phyloP scores from a whole-genome alignment of 2,113 vertebrate genomes.

The Motacilla tschutschensis region DNA sequence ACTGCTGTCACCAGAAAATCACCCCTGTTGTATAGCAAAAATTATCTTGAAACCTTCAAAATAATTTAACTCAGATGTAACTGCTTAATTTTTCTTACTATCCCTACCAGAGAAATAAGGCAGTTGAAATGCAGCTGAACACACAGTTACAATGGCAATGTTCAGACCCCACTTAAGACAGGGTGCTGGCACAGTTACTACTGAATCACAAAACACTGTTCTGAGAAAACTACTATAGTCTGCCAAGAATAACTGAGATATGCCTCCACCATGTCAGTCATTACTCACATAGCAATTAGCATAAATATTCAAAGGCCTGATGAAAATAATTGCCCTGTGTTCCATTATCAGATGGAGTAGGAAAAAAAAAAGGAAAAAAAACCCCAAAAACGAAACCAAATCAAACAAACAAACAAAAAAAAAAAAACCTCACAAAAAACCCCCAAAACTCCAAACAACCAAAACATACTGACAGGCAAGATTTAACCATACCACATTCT shows the following conservation, averaged over 20 bases:
- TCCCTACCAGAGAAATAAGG: background rate
- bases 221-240: background rate
- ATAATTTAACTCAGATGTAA: background rate
- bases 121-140: background rate
- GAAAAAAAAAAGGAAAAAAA: background rate
- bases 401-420: background rate
- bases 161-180: background rate
- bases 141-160: background rate
- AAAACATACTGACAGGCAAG: background rate
- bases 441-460: background rate
- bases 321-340: background rate
- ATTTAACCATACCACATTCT: background rate
- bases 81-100: background rate
- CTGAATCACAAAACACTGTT: background rate
- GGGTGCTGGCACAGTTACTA: background rate
- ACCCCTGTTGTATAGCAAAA: background rate
- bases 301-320: background rate
- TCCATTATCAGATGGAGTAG: background rate
- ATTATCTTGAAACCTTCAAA: background rate
- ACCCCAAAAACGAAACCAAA: background rate
- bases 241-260: slow-evolving; percentile 41
- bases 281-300: background rate
- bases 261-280: background rate
- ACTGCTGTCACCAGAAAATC: background rate
- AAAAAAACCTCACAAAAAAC: background rate